Conservation (phyloP, 1,140 invertebrate species). For the Diachasmimorpha longicaudata region DNA sequence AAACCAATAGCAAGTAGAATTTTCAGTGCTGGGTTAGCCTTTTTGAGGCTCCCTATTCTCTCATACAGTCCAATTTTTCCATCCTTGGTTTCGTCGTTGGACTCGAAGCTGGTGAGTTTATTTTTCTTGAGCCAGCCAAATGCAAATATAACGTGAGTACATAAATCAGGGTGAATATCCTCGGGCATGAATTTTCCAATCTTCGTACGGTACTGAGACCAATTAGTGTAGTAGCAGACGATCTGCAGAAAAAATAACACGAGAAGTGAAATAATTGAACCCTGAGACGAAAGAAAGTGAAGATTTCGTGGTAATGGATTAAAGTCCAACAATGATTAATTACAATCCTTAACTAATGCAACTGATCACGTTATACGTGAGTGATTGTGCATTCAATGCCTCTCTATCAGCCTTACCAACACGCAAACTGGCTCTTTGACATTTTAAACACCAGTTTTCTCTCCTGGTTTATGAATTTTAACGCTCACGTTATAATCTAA, state of each 20-base stretch:
- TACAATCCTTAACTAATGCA: background rate
- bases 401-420: background rate
- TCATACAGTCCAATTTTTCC: conserved; percentile 90
- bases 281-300: background rate
- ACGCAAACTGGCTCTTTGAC: conserved; percentile 3
- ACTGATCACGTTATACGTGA: background rate
- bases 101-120: conserved; percentile 88
- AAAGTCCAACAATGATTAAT: background rate
- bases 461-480: background rate
- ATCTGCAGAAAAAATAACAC: conserved; percentile 61
- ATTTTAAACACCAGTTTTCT: background rate
- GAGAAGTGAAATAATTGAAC: background rate
- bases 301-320: background rate
- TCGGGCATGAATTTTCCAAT: conserved; percentile 93
- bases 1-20: conserved; percentile 87
- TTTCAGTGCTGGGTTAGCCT: conserved; percentile 89
- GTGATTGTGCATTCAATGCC: background rate
- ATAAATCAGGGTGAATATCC: conserved; percentile 93
- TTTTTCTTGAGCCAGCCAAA: conserved; percentile 98
- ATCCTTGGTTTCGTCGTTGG: conserved; percentile 91
- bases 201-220: conserved; percentile 95
- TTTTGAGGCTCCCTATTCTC: conserved; percentile 81
- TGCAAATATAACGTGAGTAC: conserved; percentile 95
- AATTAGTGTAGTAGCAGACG: conserved; percentile 97
- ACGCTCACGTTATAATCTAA: background rate